phyloP scores from a whole-genome alignment of 2,888 invertebrate species.

The Tigriopus californicus region DNA sequence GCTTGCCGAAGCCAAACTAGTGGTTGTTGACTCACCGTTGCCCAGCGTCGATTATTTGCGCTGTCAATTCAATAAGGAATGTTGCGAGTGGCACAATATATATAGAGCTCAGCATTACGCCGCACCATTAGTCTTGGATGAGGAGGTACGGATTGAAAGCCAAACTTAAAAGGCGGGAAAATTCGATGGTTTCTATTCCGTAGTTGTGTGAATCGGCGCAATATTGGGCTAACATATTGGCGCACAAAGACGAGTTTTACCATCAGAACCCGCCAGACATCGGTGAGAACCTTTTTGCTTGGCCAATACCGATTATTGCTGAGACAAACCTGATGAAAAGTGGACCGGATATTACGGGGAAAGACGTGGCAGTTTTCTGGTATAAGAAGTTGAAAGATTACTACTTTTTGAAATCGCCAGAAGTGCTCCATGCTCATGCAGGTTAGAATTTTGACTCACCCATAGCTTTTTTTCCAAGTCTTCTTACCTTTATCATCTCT shows the following conservation, averaged over 20 bases:
- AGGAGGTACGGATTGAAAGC: no score
- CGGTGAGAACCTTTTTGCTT: constrained; percentile 1
- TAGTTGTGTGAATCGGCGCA: constrained; percentile 7
- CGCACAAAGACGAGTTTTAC: constrained; percentile 7
- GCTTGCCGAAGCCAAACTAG: no score
- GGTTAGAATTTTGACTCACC: neutral
- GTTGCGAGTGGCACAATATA: no score
- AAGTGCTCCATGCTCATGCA: constrained; percentile 8
- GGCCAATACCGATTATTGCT: neutral
- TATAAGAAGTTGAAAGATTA: neutral
- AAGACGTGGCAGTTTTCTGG: constrained; percentile 6
- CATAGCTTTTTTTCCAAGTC: no score
- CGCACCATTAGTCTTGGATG: no score
- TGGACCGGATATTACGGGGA: neutral
- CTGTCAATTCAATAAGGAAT: no score
- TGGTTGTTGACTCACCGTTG: no score
- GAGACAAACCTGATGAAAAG: neutral
- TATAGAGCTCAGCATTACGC: no score
- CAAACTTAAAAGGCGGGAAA: no score
- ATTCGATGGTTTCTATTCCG: no score
- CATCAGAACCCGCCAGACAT: neutral
- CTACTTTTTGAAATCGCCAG: neutral
- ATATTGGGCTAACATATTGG: constrained; percentile 9
- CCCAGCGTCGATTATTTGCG: no score
- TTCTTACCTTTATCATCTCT: no score